These are phyloP conservation scores for Hetaerina titia DNA, from an alignment of 2,888 invertebrate species.

Conservation along the genomic window DNA sequence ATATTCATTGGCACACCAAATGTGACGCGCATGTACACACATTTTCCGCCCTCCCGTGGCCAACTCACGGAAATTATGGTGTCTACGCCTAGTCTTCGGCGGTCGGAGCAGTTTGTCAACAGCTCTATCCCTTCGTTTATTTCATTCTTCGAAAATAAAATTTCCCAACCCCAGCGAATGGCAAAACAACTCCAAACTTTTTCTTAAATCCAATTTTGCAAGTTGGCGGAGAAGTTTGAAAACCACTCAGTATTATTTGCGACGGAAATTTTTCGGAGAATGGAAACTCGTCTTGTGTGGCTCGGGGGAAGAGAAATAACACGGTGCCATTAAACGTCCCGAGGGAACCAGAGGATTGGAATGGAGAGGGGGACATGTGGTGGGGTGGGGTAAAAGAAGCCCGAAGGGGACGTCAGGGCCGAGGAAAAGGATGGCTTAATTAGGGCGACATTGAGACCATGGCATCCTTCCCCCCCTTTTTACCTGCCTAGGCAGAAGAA, in stretches of 20 bases:
- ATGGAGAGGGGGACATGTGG: not conserved
- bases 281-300: not conserved
- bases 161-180: not conserved
- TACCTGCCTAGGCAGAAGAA: not conserved
- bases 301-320: not conserved
- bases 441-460: constrained; percentile 9
- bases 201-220: not conserved
- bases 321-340: not conserved
- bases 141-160: not conserved
- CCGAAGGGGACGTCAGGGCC: not conserved
- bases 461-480: not conserved
- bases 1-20: too few species aligned
- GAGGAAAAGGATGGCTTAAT: constrained; percentile 5
- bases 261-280: not conserved
- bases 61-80: not conserved
- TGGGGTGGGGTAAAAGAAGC: not conserved
- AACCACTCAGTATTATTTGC: not conserved
- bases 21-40: too few species aligned
- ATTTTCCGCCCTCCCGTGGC: too few species aligned
- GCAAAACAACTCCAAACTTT: not conserved
- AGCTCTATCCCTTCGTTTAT: not conserved
- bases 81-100: not conserved
- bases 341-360: not conserved
- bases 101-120: not conserved
- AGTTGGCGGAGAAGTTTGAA: not conserved